A percentile compares a stretch with the other conserved stretches of the same genome.
phyloP scores from a whole-genome alignment of 2,797 vertebrate genomes.

The Hyperoplus immaculatus region DNA sequence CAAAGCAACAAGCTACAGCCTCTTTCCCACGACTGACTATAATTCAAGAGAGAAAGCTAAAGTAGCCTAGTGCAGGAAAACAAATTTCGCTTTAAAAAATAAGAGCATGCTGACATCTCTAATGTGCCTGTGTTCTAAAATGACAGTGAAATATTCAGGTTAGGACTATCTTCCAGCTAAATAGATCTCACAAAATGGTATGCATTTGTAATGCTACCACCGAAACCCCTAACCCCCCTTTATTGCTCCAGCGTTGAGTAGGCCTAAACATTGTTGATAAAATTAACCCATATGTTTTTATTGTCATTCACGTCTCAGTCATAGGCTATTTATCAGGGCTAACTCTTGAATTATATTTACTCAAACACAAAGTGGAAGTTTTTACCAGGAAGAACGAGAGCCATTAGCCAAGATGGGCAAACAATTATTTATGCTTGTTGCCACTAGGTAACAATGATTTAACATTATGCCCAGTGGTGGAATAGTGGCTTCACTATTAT shows the following conservation, averaged over 20 bases:
- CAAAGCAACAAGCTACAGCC: neutral
- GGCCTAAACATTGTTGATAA: neutral
- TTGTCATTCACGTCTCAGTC: too few species aligned
- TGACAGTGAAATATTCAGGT: neutral
- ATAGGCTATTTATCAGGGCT: too few species aligned
- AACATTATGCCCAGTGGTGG: too few species aligned
- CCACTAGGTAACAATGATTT: too few species aligned
- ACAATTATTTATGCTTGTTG: too few species aligned
- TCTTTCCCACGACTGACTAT: neutral
- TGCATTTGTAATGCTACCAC: neutral
- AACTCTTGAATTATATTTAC: neutral
- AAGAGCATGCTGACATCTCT: neutral
- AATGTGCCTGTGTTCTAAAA: neutral
- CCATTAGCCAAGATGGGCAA: too few species aligned
- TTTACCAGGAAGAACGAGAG: too few species aligned
- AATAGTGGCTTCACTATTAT: neutral
- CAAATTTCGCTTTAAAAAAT: neutral
- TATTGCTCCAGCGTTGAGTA: neutral
- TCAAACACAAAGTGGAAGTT: neutral
- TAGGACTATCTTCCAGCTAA: too few species aligned
- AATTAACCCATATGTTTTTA: too few species aligned
- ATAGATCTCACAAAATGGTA: neutral
- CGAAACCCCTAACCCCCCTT: neutral
- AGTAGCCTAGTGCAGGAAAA: neutral
- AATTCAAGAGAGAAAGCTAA: constrained; percentile 15